Percentiles rank a stretch among this genome's conserved stretches.
Evolutionary conservation across 2,113 vertebrate species (phyloP).

Genomic region (Microtus ochrogaster): DNA sequence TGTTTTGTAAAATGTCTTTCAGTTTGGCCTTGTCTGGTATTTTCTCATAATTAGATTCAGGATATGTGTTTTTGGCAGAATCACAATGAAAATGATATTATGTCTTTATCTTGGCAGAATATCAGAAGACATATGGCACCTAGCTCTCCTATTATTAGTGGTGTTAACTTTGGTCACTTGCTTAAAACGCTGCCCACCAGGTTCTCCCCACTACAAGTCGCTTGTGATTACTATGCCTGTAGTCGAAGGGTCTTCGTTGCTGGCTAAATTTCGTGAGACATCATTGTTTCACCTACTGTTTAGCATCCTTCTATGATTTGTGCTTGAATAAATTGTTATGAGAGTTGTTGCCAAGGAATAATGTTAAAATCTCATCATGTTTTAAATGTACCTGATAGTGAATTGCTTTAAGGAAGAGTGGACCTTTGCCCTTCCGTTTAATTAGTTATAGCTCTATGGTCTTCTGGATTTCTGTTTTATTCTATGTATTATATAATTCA

Average conservation of each 20-base stretch:
- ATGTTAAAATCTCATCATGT: not conserved
- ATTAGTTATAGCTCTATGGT: not conserved
- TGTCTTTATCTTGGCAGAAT: not conserved
- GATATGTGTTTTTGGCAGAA: slow-evolving; percentile 1
- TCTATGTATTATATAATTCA: not conserved
- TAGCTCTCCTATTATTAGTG: not conserved
- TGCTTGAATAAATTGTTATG: not conserved
- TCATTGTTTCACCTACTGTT: not conserved
- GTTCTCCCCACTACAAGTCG: not conserved
- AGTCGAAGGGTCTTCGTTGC: not conserved
- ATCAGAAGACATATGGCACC: not conserved
- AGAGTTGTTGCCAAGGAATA: not conserved
- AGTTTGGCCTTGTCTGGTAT: not conserved
- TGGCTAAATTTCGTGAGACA: not conserved
- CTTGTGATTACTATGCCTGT: not conserved
- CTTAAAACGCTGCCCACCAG: not conserved
- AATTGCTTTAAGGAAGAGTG: not conserved
- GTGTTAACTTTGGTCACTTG: not conserved
- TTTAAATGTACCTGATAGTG: not conserved
- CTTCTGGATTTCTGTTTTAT: not conserved
- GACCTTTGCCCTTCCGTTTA: not conserved
- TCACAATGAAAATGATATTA: not conserved
- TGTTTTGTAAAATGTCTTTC: not conserved
- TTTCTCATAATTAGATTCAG: slow-evolving; percentile 25
- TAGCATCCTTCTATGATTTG: not conserved